Evolutionary conservation across 2,113 vertebrate genomes (phyloP).

Genomic region (Mobula birostris): DNA sequence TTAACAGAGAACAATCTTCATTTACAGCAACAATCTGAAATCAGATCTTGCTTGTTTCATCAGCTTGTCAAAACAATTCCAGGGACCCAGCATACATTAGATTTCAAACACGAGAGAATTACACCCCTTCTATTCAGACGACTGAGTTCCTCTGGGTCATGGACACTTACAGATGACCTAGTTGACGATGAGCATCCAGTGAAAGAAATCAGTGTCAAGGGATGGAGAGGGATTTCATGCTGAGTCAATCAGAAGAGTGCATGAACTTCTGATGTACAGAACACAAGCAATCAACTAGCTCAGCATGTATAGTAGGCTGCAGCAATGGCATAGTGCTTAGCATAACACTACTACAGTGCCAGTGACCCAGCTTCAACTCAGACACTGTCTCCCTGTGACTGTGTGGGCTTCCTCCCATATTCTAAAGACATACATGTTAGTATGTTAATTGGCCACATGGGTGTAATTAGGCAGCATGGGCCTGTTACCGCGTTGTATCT

Average conservation of each 20-base stretch:
- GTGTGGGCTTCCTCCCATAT: too few relatives aligned
- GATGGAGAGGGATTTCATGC: background rate
- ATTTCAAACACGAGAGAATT: background rate
- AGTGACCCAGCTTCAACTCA: too few relatives aligned
- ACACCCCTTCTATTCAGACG: background rate
- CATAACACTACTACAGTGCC: too few relatives aligned
- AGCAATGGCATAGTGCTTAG: too few relatives aligned
- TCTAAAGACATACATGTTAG: too few relatives aligned
- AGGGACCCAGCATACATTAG: background rate
- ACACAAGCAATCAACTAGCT: background rate
- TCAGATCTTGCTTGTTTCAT: background rate
- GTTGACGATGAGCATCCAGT: too few relatives aligned
- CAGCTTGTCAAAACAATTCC: background rate
- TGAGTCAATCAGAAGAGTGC: background rate
- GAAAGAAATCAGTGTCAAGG: background rate
- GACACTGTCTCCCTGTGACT: too few relatives aligned
- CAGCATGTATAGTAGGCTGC: background rate
- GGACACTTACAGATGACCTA: background rate
- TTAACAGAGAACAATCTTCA: background rate
- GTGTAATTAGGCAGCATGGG: too few relatives aligned
- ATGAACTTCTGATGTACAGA: background rate
- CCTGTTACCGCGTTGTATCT: too few relatives aligned
- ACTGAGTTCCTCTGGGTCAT: background rate
- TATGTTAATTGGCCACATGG: too few relatives aligned
- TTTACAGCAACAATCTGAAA: background rate